Evolutionary conservation across 53 echinoderm and acorn worm species (phyloP).

Genomic region (Zoroaster sp.): DNA sequence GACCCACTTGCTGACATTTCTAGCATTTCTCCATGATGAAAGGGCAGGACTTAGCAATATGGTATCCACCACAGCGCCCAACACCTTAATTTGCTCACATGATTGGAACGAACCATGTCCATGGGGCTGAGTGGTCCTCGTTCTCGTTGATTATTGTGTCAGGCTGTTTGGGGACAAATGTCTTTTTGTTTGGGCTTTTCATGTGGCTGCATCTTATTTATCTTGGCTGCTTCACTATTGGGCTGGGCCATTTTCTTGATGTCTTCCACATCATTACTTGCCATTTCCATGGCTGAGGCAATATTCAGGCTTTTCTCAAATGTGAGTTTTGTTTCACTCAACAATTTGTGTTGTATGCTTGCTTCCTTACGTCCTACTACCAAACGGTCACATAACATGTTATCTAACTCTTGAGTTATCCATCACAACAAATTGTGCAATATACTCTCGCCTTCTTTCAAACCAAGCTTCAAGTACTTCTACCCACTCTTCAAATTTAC

Average conservation of each 20-base stretch:
- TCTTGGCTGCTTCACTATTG: not conserved
- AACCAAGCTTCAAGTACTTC: no score
- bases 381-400: no score
- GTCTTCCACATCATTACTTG: not conserved
- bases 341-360: not conserved
- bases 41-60: not conserved
- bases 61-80: not conserved
- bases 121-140: no score
- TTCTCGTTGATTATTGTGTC: no score
- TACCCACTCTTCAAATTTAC: no score
- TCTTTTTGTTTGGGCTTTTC: not conserved
- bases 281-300: conserved; percentile 11
- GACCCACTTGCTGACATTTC: conserved; percentile 46
- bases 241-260: not conserved
- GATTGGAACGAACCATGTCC: no score
- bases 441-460: no score
- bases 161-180: not conserved
- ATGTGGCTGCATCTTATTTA: conserved; percentile 4
- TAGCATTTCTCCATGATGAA: conserved; percentile 47
- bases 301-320: conserved; percentile 4
- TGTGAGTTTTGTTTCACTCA: not conserved
- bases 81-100: no score
- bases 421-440: no score
- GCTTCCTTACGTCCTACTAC: no score
- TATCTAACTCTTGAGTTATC: no score